Percentiles rank a stretch among this genome's conserved stretches.
Evolutionary conservation across 2,888 invertebrate genomes (phyloP).

Genomic region (Melanchra persicariae): DNA sequence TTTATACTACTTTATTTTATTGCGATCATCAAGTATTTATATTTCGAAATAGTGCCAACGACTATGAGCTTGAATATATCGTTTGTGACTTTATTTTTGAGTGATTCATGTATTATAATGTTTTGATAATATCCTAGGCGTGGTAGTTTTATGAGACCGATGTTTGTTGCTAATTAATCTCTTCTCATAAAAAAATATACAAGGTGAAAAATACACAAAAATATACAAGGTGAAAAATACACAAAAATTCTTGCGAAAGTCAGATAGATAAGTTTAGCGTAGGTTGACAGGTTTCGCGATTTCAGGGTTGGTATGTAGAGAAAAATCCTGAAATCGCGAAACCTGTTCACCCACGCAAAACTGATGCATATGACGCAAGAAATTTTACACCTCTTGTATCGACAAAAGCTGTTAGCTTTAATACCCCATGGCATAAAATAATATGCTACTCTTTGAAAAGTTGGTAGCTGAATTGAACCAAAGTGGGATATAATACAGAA

Average conservation of each 20-base stretch:
- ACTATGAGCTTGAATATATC: constrained; percentile 26
- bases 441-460: not conserved
- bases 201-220: not conserved
- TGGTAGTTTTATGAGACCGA: not conserved
- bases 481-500: too few relatives aligned
- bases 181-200: not conserved
- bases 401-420: not conserved
- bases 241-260: too few relatives aligned
- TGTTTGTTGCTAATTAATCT: not conserved
- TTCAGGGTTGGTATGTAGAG: too few relatives aligned
- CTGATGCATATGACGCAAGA: too few relatives aligned
- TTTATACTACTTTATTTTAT: constrained; percentile 19
- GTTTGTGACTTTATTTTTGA: constrained; percentile 30
- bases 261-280: too few relatives aligned
- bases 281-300: too few relatives aligned
- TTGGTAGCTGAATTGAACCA: too few relatives aligned
- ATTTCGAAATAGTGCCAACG: constrained; percentile 54
- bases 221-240: too few relatives aligned
- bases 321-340: too few relatives aligned
- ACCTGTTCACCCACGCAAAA: too few relatives aligned
- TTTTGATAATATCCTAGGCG: not conserved
- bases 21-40: constrained; percentile 22
- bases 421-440: not conserved
- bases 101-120: constrained; percentile 22
- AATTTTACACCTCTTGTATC: too few relatives aligned